Evolutionary conservation across 2,797 vertebrate species (phyloP).

Genomic region (Galaxias olidus): DNA sequence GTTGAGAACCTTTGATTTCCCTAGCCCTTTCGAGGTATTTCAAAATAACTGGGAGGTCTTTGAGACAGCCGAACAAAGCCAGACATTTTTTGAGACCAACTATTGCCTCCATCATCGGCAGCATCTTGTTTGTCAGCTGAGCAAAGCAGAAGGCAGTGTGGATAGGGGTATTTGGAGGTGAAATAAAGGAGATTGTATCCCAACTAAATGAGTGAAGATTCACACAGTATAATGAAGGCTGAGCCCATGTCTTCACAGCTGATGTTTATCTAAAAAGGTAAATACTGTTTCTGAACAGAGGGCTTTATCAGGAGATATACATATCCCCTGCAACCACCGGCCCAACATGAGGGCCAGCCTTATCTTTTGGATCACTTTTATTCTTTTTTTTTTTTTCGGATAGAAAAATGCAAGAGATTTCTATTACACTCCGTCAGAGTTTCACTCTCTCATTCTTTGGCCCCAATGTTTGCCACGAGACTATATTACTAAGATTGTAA

Average conservation of each 20-base stretch:
- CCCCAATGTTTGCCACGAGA: not conserved
- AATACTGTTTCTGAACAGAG: slow-evolving; percentile 79
- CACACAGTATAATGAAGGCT: slow-evolving; percentile 79
- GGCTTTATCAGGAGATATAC: slow-evolving; percentile 83
- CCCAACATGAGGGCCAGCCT: slow-evolving; percentile 76
- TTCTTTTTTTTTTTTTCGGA: slow-evolving; percentile 60
- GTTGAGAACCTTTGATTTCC: slow-evolving; percentile 56
- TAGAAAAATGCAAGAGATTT: slow-evolving; percentile 66
- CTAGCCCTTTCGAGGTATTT: slow-evolving; percentile 58
- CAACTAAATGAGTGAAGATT: slow-evolving; percentile 83
- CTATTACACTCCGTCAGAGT: slow-evolving; percentile 43
- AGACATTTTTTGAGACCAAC: slow-evolving; percentile 67
- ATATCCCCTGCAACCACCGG: slow-evolving; percentile 76
- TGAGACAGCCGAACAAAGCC: slow-evolving; percentile 62
- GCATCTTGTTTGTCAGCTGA: slow-evolving; percentile 72
- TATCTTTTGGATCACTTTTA: slow-evolving; percentile 75
- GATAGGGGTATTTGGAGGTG: slow-evolving; percentile 79
- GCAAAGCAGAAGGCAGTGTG: slow-evolving; percentile 62
- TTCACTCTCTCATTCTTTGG: slow-evolving; percentile 61
- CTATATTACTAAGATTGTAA: not conserved
- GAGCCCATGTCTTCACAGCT: slow-evolving; percentile 76
- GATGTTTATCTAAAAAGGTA: slow-evolving; percentile 82
- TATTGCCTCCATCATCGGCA: slow-evolving; percentile 68
- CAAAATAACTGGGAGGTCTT: slow-evolving; percentile 58
- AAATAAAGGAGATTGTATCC: slow-evolving; percentile 80